Evolutionary conservation across 2,888 invertebrate species (phyloP), one percentile per base, ranked within the genome.

Genomic region (Quadriops clusia): DNA sequence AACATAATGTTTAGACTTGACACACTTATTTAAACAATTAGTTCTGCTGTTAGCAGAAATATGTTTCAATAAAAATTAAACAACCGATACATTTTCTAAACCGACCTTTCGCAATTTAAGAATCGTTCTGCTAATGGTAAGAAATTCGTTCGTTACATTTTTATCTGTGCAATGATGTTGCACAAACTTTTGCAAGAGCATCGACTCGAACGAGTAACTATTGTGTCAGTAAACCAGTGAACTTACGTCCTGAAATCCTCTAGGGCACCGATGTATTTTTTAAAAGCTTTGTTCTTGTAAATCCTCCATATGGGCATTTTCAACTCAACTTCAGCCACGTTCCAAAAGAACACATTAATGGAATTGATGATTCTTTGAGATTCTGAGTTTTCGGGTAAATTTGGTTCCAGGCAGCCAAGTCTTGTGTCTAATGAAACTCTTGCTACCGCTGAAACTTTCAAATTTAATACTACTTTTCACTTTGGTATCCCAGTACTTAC

Each of bases 391-490:
- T 45, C 41, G 6, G 51, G 34, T 13, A 65, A 47, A 42, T 63
- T 55, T 9, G 70, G 67, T 33, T 69, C 66, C 24, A 84, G 54
- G 57, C 84, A 84, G 12, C 84, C 84, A 29, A 89, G 61, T 43
- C 87, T 70, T 13, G 77, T 77, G 47, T 87, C 85, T 48, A 90
- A 63, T 3, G 86, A 79, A 50, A 86, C 84, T 42, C 77, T 69
- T 10, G 80, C 83, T 2, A 87, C 83, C 42, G 85, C 83, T 84
- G 53, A 35, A 57, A 56, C 37, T 16, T 35, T 17, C 7, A 28
- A 17, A 33, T n/a, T 21, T n/a, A 32, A 30, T 14, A 24, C 17
- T 24, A 30, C 29, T 20, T 20, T 17, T 3, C n/a, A 26, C 20
- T 23, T 9, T 17, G 5, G 16, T 31, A 1, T 28, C 26, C 11